Evolutionary conservation across 2,888 invertebrate species (phyloP), one percentile per base, ranked within the genome.

Genomic region (Spodoptera littoralis): DNA sequence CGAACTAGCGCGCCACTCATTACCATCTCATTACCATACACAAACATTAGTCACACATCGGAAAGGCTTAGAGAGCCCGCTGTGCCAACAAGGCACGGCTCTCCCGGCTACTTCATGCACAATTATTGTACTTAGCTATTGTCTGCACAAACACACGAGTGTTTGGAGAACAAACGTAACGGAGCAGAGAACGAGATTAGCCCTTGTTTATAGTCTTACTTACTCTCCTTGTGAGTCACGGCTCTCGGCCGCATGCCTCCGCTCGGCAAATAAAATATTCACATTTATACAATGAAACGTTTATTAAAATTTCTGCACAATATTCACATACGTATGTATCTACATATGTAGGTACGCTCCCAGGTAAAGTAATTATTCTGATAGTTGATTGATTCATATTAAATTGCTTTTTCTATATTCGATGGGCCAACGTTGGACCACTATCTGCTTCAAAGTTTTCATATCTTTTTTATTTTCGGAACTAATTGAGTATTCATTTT

Each of bases 61-160:
- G 87, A 88, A 88, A 88, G 91, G 92, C 90, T 92, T 89, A 92
- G 88, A 86, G 88, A 85, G 87, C 83, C 86, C 90, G 85, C 85
- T 89, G 86, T 86, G 84, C 90, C 88, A 92, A 91, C 92, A 91
- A 85, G 88, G 84, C 85, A 83, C 82, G 84, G 79, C 84, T 84
- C 87, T 82, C 82, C 66, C 74, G 83, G 84, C 85, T 87, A 87
- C 90, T 92, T 88, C 87, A 87, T 88, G 89, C 89, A 89, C 92
- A 92, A 93, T 92, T 93, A 92, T 93, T 92, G 90, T 92, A 91
- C 92, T 92, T 90, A 89, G 88, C 88, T 89, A 92, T 93, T 92
- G 92, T 92, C 91, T 88, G 84, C 84, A 85, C 87, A 93, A 92
- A 92, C 92, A 90, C 69, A 84, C 77, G 79, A 72, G 75, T 91